These are phyloP conservation scores for Sminthurides aquaticus DNA, from an alignment of 2,888 invertebrate genomes.

Conservation along the genomic window DNA sequence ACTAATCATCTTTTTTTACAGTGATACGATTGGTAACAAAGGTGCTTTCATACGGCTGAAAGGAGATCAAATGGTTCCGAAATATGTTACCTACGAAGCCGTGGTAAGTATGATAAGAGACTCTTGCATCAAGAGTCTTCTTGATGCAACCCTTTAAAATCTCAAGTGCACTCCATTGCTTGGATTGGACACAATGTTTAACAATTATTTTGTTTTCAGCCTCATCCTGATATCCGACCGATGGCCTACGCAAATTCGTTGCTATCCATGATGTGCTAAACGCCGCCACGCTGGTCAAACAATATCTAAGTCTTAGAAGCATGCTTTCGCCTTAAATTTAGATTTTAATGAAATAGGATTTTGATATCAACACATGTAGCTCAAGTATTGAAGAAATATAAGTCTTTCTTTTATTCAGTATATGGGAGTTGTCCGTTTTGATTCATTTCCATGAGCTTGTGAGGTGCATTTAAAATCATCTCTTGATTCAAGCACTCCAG, in stretches of 20 bases:
- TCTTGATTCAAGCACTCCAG: too few species aligned
- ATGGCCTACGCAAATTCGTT: constrained; percentile 92
- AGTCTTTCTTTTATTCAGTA: background rate
- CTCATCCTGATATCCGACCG: constrained; percentile 93
- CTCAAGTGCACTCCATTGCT: background rate
- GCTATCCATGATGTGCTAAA: constrained; percentile 48
- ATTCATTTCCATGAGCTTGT: too few species aligned
- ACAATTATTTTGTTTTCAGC: constrained; percentile 57
- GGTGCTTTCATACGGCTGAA: constrained; percentile 94
- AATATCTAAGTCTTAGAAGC: background rate
- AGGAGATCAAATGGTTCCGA: constrained; percentile 83
- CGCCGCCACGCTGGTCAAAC: background rate
- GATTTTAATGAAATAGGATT: too few species aligned
- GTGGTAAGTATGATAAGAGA: constrained; percentile 70
- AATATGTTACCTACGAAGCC: constrained; percentile 84
- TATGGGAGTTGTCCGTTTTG: too few species aligned
- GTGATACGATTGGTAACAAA: constrained; percentile 98
- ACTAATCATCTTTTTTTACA: too few species aligned
- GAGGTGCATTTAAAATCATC: too few species aligned
- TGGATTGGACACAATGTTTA: too few species aligned
- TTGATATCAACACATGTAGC: background rate
- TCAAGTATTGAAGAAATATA: background rate
- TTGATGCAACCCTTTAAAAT: too few species aligned
- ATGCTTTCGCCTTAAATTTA: background rate
- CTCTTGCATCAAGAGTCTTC: too few species aligned